Percentiles rank a stretch among this genome's conserved stretches.
Evolutionary conservation across 2,797 vertebrate species (phyloP).

Genomic region (Squalus acanthias): DNA sequence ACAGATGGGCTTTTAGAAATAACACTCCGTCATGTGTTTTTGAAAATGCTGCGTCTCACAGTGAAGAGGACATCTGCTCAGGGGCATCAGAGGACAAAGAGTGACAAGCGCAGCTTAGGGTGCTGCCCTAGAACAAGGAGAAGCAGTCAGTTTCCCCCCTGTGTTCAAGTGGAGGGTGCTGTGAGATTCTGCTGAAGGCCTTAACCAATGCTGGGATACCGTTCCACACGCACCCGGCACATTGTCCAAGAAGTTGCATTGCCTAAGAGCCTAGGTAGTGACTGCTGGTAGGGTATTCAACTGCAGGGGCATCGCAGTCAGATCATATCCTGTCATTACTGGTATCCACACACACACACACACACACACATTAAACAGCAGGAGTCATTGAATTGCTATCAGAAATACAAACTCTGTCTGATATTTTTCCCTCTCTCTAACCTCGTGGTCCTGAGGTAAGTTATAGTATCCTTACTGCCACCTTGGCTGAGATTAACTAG

Average conservation of each 20-base stretch:
- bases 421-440: background rate
- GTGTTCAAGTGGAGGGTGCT: background rate
- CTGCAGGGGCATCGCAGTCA: background rate
- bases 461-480: background rate
- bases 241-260: background rate
- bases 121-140: background rate
- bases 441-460: background rate
- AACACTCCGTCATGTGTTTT: constrained; percentile 26
- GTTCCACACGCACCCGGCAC: too few relatives aligned
- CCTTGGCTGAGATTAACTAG: too few relatives aligned
- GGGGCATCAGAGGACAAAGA: constrained; percentile 21
- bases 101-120: background rate
- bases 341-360: background rate
- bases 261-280: background rate
- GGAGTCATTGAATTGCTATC: background rate
- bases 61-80: constrained; percentile 27
- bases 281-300: background rate
- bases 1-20: constrained; percentile 35
- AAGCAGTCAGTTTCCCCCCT: background rate
- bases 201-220: background rate
- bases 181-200: background rate
- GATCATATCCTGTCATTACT: background rate
- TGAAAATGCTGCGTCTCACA: background rate
- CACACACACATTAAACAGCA: background rate
- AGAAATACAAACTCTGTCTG: background rate